Base-by-base conservation (phyloP, 2,888 invertebrate genomes). In the Eumerus sabulonum region DNA sequence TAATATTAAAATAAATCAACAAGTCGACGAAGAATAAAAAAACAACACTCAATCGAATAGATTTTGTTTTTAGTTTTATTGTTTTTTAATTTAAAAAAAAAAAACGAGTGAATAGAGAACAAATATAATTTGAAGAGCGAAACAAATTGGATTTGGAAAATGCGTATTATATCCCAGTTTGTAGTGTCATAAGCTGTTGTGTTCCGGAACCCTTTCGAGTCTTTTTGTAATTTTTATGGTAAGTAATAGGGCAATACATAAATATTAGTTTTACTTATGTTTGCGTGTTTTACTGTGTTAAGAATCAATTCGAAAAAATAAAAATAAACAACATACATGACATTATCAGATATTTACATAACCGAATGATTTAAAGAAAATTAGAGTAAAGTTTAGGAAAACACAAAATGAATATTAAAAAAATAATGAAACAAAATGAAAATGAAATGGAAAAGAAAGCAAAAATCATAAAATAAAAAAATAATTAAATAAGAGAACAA, bases 121-220 rank as follows among this genome's bases (percentile, higher is more conserved):
- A 27, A 27, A 27, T 4, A 27, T 27, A 27, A 27, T 38, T 42
- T 42, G 7, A 17, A 63, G 5, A 40, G 7, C 17, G 50, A 45
- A 66, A 54, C 13, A 35, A 1, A 36, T 47, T 56, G 59, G 63
- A 68, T 79, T 79, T 79, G 64, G 63, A 79, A 79, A 74, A 79
- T 79, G 63, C 42, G 74, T 79, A 79, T 79, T 79, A 79, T 79
- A 79, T 79, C 79, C 79, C 79, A 79, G 79, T 79, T 74, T 79
- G 79, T 79, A 74, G 74, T 79, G 74, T 68, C 59, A 70, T 70
- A 70, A 74, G 50, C 16, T 68, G 51, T 67, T 62, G 60, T 71
- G 59, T 40, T 27, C 9, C 18, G 59, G 45, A 71, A 67, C n/a
- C n/a, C n/a, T n/a, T n/a, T n/a, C n/a, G 50, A 27, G 14, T 40